A percentile compares a stretch with the other conserved stretches of the same genome.
These are phyloP conservation scores for Castor canadensis DNA, from an alignment of 2,113 vertebrate species.

Conservation along the genomic window DNA sequence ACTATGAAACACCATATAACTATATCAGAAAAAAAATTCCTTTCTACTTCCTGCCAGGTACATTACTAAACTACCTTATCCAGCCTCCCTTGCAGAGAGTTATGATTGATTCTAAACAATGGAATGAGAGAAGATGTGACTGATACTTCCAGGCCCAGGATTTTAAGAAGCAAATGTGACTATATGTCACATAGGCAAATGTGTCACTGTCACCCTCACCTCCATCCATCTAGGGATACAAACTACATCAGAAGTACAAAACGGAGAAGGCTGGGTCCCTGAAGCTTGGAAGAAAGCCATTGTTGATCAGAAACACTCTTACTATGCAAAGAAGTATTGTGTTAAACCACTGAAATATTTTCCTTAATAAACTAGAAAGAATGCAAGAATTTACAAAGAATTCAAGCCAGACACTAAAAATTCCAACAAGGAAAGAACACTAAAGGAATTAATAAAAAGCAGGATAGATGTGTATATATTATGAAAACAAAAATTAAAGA, in stretches of 20 bases:
- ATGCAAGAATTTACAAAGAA: not conserved
- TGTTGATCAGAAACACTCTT: not conserved
- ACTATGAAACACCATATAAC: too few relatives aligned
- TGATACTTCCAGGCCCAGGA: not conserved
- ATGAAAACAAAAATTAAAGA: slow-evolving; percentile 1
- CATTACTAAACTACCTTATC: not conserved
- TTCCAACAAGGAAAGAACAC: not conserved
- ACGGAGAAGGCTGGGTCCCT: not conserved
- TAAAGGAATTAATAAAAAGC: not conserved
- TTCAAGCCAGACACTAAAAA: not conserved
- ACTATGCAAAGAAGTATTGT: not conserved
- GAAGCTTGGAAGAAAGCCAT: not conserved
- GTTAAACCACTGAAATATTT: not conserved
- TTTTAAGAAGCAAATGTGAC: not conserved
- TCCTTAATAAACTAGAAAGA: not conserved
- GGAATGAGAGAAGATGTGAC: not conserved
- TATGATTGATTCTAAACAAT: not conserved
- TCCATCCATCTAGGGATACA: not conserved
- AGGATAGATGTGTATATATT: not conserved
- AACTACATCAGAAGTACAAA: not conserved
- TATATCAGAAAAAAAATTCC: not conserved
- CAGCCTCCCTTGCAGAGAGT: not conserved
- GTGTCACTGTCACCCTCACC: not conserved
- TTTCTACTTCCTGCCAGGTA: not conserved
- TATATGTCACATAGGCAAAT: not conserved